Percentiles rank a stretch among this genome's conserved stretches.
Conservation (phyloP, 2,113 vertebrate genomes). For the Thymallus thymallus region DNA sequence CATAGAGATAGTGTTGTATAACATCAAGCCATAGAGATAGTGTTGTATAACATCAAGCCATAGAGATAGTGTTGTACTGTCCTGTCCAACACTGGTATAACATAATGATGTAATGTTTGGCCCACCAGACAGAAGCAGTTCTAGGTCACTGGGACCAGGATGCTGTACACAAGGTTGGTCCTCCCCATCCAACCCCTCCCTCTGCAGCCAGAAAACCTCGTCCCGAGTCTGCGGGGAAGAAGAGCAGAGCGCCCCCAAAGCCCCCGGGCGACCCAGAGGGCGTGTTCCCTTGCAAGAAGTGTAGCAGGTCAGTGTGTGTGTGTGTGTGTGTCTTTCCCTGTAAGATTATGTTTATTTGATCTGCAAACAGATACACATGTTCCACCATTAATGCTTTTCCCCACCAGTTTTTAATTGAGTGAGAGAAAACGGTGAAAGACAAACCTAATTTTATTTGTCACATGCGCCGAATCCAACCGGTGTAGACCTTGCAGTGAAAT, state of each 20-base stretch:
- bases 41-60: too few relatives aligned
- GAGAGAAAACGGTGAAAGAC: too few relatives aligned
- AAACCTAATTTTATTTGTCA: too few relatives aligned
- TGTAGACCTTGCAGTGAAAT: too few relatives aligned
- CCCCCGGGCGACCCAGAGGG: slow-evolving; percentile 81
- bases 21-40: too few relatives aligned
- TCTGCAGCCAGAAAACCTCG: slow-evolving; percentile 60
- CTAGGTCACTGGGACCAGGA: slow-evolving; percentile 72
- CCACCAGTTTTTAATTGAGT: not conserved
- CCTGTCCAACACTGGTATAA: too few relatives aligned
- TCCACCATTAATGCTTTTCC: not conserved
- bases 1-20: too few relatives aligned
- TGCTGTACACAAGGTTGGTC: slow-evolving; percentile 62
- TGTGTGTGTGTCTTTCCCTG: not conserved
- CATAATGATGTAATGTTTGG: not conserved
- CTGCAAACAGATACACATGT: too few relatives aligned
- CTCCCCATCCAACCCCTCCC: slow-evolving; percentile 25
- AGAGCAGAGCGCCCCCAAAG: slow-evolving; percentile 69
- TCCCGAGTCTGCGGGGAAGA: slow-evolving; percentile 72
- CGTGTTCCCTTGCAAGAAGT: slow-evolving; percentile 96
- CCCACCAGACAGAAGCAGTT: slow-evolving; percentile 71
- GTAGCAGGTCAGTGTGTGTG: slow-evolving; percentile 82
- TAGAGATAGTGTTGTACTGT: too few relatives aligned
- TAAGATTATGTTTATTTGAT: too few relatives aligned
- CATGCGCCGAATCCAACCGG: too few relatives aligned